Conservation (phyloP, 2,797 vertebrate species). For the Melanogrammus aeglefinus region DNA sequence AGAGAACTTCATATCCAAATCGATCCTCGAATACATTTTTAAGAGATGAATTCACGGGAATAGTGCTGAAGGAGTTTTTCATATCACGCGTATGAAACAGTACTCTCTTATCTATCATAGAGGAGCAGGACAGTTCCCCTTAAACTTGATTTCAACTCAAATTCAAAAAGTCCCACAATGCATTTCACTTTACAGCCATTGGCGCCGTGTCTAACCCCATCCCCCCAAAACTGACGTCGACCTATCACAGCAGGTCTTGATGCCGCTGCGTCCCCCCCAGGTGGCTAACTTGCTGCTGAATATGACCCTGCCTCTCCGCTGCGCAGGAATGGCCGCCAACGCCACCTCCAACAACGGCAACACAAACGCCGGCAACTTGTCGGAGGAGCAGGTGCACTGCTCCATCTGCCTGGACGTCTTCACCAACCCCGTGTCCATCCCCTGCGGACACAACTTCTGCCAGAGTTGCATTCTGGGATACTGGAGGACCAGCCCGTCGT, state of each 20-base stretch:
- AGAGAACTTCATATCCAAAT: background rate
- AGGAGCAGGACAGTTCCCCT: background rate
- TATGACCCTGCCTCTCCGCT: slow-evolving; percentile 69
- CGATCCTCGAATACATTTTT: no score
- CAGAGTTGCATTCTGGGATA: slow-evolving; percentile 77
- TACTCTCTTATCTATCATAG: background rate
- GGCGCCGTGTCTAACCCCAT: background rate
- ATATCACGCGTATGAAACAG: background rate
- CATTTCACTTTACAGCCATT: background rate
- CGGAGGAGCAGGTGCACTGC: slow-evolving; percentile 81
- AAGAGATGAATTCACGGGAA: no score
- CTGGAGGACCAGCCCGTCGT: slow-evolving; percentile 72
- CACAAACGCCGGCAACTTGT: slow-evolving; percentile 60
- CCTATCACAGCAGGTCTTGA: slow-evolving; percentile 62
- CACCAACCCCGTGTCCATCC: slow-evolving; percentile 78
- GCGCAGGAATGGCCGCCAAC: slow-evolving; percentile 70
- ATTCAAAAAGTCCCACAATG: background rate
- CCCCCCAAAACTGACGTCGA: background rate
- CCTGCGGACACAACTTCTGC: slow-evolving; percentile 82
- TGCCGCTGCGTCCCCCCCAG: slow-evolving; percentile 25
- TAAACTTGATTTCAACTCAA: background rate
- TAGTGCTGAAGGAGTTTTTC: no score
- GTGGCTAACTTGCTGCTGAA: slow-evolving; percentile 49
- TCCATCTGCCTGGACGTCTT: slow-evolving; percentile 82
- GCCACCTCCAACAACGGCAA: background rate